A percentile compares a stretch with the other conserved stretches of the same genome.
phyloP scores from a whole-genome alignment of 1,140 invertebrate species.

The Brachystomella parvula region DNA sequence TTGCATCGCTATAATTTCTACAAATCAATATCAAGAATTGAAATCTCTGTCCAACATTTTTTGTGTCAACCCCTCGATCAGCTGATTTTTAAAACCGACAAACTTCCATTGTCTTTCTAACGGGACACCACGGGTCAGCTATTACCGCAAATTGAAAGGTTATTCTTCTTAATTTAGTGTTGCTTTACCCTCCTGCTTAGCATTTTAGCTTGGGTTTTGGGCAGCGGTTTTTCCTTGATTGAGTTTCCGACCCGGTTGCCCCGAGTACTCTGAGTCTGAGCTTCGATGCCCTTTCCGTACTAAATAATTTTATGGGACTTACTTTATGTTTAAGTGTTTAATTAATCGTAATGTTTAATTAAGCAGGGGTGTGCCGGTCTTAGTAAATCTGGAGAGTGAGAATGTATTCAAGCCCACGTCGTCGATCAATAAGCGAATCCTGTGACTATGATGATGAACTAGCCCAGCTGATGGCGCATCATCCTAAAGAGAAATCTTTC shows the following conservation, averaged over 20 bases:
- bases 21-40: neutral
- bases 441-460: constrained; percentile 22
- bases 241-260: neutral
- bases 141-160: too few species aligned
- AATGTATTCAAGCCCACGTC: constrained; percentile 1
- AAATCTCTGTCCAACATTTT: neutral
- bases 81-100: neutral
- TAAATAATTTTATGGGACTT: neutral
- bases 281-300: neutral
- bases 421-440: neutral
- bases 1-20: neutral
- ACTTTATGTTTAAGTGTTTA: neutral
- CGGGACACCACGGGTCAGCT: too few species aligned
- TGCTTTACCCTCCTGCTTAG: neutral
- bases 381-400: neutral
- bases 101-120: neutral
- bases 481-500: neutral
- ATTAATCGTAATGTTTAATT: neutral
- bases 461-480: constrained; percentile 8
- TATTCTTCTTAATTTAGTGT: neutral
- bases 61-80: neutral
- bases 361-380: neutral
- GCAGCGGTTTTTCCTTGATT: neutral
- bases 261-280: too few species aligned
- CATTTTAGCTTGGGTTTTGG: neutral